Evolutionary conservation across 2,888 invertebrate species (phyloP).

Genomic region (Campoplex capitator): DNA sequence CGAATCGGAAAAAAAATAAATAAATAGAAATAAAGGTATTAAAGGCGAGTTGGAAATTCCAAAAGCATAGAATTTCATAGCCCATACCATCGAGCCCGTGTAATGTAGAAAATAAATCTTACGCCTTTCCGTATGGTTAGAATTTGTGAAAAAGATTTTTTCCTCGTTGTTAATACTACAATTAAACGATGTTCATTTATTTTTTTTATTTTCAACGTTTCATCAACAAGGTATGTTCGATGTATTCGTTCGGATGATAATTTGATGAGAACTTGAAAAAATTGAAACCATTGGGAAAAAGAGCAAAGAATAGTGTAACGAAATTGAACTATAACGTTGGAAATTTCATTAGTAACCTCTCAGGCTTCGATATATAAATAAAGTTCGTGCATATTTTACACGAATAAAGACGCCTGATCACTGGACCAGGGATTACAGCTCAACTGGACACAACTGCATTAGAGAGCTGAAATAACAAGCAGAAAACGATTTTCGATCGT

Average conservation of each 20-base stretch:
- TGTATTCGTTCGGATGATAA: background rate
- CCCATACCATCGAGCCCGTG: background rate
- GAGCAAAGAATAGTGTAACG: background rate
- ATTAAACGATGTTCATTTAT: background rate
- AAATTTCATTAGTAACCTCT: background rate
- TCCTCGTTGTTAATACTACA: background rate
- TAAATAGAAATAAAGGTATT: background rate
- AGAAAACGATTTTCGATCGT: background rate
- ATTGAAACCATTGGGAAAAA: background rate
- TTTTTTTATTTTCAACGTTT: background rate
- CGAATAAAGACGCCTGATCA: background rate
- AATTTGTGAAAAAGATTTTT: background rate
- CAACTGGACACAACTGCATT: background rate
- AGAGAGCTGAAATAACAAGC: background rate
- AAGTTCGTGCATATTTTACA: background rate
- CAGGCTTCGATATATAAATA: background rate
- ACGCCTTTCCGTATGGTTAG: background rate
- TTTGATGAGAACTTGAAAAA: background rate
- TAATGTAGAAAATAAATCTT: background rate
- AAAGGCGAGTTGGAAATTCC: background rate
- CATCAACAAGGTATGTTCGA: background rate
- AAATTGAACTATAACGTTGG: background rate
- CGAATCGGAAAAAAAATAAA: background rate
- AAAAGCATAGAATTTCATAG: background rate
- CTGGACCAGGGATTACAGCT: background rate